These are phyloP conservation scores for Dendrophyllia cribrosa DNA, from an alignment of 64 coral and sea anemone genomes.

Conservation along the genomic window DNA sequence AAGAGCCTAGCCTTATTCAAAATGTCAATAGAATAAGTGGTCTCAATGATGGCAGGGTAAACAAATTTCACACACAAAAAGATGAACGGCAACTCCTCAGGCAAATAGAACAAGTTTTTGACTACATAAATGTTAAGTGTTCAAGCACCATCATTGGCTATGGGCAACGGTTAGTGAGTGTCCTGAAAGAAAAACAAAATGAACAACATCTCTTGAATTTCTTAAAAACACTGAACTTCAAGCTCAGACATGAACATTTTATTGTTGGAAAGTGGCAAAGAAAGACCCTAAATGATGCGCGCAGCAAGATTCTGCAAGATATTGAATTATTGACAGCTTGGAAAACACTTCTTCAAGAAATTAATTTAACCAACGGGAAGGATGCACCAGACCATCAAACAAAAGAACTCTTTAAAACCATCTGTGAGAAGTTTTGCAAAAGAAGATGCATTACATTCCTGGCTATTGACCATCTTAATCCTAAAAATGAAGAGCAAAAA, in stretches of 20 bases:
- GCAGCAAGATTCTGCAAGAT: background rate
- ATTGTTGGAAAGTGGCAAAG: background rate
- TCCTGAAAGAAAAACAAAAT: background rate
- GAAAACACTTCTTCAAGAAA: background rate
- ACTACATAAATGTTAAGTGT: conserved; percentile 13
- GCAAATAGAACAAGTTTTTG: conserved; percentile 38
- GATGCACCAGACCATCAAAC: background rate
- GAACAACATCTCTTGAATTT: background rate
- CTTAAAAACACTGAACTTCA: background rate
- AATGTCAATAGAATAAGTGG: too few relatives aligned
- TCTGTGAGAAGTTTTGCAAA: too few relatives aligned
- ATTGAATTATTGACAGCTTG: background rate
- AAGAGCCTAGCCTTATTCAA: background rate
- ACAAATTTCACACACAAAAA: background rate
- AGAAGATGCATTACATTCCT: too few relatives aligned
- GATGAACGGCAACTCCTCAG: conserved; percentile 13
- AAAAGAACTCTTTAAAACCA: background rate
- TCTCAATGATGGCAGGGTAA: too few relatives aligned
- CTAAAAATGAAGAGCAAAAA: too few relatives aligned
- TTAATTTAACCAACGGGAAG: background rate
- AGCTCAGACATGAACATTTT: background rate
- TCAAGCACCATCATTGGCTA: background rate
- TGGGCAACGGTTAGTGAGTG: background rate
- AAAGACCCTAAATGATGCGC: too few relatives aligned
- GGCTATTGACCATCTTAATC: too few relatives aligned